Conservation (phyloP, 2,113 vertebrate genomes). For the Brachyhypopomus occidentalis region DNA sequence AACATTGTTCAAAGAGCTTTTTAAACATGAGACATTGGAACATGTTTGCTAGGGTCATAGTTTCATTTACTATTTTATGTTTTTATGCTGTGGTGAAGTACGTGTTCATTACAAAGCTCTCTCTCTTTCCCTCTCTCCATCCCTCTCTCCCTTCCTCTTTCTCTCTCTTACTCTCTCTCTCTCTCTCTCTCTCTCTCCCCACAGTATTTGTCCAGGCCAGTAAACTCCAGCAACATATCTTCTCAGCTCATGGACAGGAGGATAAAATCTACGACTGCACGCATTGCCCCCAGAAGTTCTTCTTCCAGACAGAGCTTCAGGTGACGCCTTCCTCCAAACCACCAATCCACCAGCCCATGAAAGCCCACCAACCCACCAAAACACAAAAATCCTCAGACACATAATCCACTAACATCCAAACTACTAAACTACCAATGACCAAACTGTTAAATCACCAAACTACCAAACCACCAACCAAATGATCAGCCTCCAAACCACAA, state of each 20-base stretch:
- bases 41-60: not conserved
- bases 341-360: too few relatives aligned
- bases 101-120: conserved; percentile 1
- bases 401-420: too few relatives aligned
- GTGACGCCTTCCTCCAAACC: conserved; percentile 68
- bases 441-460: too few relatives aligned
- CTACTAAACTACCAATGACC: too few relatives aligned
- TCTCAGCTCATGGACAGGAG: conserved; percentile 98
- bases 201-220: conserved; percentile 98
- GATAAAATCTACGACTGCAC: conserved; percentile 99
- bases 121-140: not conserved
- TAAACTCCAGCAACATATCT: conserved; percentile 99
- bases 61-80: not conserved
- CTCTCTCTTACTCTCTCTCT: not conserved
- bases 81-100: not conserved
- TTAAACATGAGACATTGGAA: conserved; percentile 10
- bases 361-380: too few relatives aligned
- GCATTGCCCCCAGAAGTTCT: conserved; percentile 99
- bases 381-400: too few relatives aligned
- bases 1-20: not conserved
- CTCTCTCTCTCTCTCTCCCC: conserved; percentile 51
- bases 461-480: too few relatives aligned
- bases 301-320: conserved; percentile 99
- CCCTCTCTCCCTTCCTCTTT: not conserved
- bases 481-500: too few relatives aligned